phyloP scores from a whole-genome alignment of 1,140 invertebrate genomes.

The Sarcophaga bullata region DNA sequence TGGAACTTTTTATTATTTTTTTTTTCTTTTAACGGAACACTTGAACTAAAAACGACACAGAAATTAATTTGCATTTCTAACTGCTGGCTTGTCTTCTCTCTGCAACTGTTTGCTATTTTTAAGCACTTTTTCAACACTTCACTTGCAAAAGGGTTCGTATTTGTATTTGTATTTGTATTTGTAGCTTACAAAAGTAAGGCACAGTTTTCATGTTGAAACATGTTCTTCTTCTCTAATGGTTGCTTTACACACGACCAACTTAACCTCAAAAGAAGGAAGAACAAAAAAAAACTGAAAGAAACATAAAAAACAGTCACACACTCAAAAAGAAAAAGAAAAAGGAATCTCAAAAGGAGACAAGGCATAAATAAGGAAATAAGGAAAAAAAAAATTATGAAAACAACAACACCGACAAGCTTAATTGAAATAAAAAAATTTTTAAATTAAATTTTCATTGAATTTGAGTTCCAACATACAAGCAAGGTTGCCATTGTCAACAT shows the following conservation, averaged over 20 bases:
- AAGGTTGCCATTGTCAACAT: slow-evolving; percentile 9
- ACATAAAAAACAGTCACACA: slow-evolving; percentile 2
- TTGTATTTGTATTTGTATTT: slow-evolving; percentile 14
- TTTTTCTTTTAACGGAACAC: slow-evolving; percentile 24
- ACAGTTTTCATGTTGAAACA: slow-evolving; percentile 23
- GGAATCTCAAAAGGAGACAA: neutral
- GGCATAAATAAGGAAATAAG: neutral
- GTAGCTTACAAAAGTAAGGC: too few relatives aligned
- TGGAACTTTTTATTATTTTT: slow-evolving; percentile 13
- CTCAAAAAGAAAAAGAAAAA: neutral
- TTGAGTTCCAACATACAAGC: neutral
- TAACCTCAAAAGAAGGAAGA: slow-evolving; percentile 35
- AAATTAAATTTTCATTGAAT: too few relatives aligned
- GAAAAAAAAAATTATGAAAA: neutral
- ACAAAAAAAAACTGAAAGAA: neutral
- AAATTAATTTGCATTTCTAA: slow-evolving; percentile 15
- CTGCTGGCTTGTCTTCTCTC: neutral
- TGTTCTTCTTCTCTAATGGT: neutral
- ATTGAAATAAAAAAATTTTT: neutral
- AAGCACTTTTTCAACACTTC: slow-evolving; percentile 20
- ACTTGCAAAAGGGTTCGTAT: slow-evolving; percentile 31
- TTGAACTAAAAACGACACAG: slow-evolving; percentile 28
- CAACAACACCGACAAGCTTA: neutral
- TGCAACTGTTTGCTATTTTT: slow-evolving; percentile 11
- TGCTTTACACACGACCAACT: slow-evolving; percentile 29